These are phyloP conservation scores for Byasa hedistus DNA, from an alignment of 2,888 invertebrate genomes.

Conservation along the genomic window DNA sequence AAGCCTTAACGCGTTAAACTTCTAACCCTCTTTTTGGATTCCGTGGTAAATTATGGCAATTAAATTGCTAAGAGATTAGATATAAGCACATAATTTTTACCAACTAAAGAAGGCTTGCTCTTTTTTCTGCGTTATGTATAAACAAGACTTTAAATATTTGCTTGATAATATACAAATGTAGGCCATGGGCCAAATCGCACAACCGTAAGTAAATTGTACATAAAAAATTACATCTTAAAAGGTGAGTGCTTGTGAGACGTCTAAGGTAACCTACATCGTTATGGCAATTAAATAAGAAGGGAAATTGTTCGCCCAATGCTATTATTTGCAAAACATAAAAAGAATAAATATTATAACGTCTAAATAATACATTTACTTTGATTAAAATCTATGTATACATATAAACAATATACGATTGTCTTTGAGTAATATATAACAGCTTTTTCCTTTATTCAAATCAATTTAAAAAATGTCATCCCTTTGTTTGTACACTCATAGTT, in stretches of 20 bases:
- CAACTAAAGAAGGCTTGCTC: background rate
- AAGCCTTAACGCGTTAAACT: no score
- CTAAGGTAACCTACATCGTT: conserved; percentile 50
- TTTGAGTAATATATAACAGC: no score
- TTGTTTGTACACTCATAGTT: no score
- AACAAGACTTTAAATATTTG: conserved; percentile 28
- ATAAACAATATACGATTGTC: no score
- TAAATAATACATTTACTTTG: no score
- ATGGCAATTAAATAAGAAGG: conserved; percentile 48
- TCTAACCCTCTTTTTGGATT: no score
- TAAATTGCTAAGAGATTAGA: background rate
- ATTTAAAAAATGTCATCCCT: no score
- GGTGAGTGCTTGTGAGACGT: conserved; percentile 25
- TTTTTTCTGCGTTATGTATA: conserved; percentile 5
- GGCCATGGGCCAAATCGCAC: conserved; percentile 48
- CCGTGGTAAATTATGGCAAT: no score
- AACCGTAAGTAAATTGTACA: conserved; percentile 10
- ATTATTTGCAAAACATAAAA: background rate
- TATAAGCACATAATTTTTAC: background rate
- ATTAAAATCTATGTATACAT: no score
- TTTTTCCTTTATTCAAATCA: no score
- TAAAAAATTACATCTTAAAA: conserved; percentile 19
- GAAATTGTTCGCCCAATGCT: conserved; percentile 51
- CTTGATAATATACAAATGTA: conserved; percentile 50
- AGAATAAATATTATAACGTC: no score